Evolutionary conservation across 2,888 invertebrate species (phyloP).

Genomic region (Eupithecia insigniata): DNA sequence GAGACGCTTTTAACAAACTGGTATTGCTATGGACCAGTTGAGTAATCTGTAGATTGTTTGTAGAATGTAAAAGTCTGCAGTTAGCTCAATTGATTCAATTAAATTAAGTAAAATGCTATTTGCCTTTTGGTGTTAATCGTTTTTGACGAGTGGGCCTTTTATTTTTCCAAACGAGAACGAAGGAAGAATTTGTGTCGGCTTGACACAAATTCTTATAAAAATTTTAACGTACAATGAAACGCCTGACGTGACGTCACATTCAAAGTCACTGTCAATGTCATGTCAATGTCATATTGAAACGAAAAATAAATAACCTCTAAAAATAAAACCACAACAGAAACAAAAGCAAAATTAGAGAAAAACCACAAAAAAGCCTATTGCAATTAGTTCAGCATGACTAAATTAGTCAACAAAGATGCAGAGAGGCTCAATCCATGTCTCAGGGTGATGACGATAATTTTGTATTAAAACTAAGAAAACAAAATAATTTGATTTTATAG

Average conservation of each 20-base stretch:
- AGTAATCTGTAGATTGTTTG: too few species aligned
- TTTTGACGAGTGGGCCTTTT: background rate
- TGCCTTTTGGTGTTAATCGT: too few species aligned
- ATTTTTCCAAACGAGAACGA: background rate
- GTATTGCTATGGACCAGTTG: too few species aligned
- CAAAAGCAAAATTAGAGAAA: background rate
- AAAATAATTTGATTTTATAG: background rate
- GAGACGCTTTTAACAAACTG: too few species aligned
- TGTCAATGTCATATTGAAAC: background rate
- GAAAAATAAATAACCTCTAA: background rate
- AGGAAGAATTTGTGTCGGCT: too few species aligned
- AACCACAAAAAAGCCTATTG: slow-evolving; percentile 1
- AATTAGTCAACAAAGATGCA: slow-evolving; percentile 65
- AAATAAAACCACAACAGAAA: background rate
- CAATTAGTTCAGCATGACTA: slow-evolving; percentile 53
- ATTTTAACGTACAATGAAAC: background rate
- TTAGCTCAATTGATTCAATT: too few species aligned
- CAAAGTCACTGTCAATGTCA: background rate
- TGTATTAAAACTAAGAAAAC: background rate
- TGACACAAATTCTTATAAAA: too few species aligned
- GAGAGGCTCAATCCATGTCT: slow-evolving; percentile 73
- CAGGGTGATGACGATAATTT: slow-evolving; percentile 54
- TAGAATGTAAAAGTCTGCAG: too few species aligned
- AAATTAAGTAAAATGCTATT: too few species aligned
- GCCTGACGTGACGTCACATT: background rate